Conservation (phyloP, 2,113 vertebrate species). For the Atractosteus spatula region DNA sequence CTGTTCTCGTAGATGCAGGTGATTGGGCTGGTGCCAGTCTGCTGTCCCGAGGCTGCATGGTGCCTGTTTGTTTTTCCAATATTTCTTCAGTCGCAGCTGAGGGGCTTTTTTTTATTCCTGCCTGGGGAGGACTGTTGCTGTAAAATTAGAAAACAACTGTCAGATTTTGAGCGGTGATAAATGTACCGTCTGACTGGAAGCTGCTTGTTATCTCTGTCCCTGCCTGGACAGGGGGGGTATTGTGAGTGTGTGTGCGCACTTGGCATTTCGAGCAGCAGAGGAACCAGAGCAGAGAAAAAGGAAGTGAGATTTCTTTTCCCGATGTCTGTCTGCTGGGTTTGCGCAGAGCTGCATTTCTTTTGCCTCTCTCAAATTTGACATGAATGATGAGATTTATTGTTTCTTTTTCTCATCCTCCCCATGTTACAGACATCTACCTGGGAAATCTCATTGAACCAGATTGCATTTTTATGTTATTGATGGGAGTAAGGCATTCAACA, state of each 20-base stretch:
- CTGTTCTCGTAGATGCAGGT: conserved; percentile 30
- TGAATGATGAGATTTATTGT: no score
- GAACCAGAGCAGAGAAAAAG: conserved; percentile 24
- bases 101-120: conserved; percentile 43
- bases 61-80: conserved; percentile 56
- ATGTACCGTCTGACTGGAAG: conserved; percentile 55
- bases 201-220: conserved; percentile 65
- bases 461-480: no score
- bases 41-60: conserved; percentile 51
- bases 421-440: no score
- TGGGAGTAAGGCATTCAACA: no score
- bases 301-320: neutral
- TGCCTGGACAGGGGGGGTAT: conserved; percentile 48
- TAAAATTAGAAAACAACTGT: conserved; percentile 65
- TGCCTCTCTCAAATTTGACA: no score
- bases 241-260: neutral
- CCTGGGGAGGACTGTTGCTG: conserved; percentile 45
- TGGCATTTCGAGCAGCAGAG: conserved; percentile 32
- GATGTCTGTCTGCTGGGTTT: no score
- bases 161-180: conserved; percentile 64
- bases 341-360: no score
- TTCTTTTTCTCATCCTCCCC: no score
- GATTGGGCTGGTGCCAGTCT: conserved; percentile 35
- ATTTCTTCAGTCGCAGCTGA: conserved; percentile 58
- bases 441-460: no score